Evolutionary conservation across 2,113 vertebrate genomes (phyloP).

Genomic region (Bos javanicus): DNA sequence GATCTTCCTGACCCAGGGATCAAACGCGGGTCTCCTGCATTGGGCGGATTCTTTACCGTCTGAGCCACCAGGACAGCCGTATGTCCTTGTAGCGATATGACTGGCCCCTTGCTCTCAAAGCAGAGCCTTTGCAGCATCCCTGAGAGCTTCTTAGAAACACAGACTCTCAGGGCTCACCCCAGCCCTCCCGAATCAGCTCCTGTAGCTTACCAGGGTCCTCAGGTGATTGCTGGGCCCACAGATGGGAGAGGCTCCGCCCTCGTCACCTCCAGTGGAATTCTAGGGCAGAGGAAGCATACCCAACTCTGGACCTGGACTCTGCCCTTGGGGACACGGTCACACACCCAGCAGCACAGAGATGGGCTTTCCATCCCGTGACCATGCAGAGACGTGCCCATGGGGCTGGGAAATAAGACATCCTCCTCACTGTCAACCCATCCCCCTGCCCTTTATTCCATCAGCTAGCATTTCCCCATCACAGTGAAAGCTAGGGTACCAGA

Average conservation of each 20-base stretch:
- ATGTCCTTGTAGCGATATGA: fast-evolving
- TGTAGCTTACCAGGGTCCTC: background rate
- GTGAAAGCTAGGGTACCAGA: background rate
- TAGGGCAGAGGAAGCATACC: background rate
- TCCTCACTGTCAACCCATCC: background rate
- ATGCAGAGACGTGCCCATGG: background rate
- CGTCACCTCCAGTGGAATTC: background rate
- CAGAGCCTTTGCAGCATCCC: background rate
- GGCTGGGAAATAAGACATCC: background rate
- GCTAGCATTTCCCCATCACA: background rate
- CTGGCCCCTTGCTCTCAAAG: background rate
- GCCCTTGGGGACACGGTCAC: background rate
- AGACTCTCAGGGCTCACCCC: background rate
- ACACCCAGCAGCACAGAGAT: fast-evolving
- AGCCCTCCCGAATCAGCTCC: background rate
- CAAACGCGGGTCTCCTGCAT: fast-evolving
- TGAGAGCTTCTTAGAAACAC: background rate
- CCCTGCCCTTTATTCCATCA: background rate
- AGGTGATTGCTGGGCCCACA: background rate
- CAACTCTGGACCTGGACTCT: background rate
- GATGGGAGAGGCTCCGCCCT: fast-evolving
- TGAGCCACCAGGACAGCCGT: background rate
- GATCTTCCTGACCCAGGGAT: background rate
- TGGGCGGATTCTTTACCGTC: background rate
- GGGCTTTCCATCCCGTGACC: fast-evolving